A percentile compares a stretch with the other conserved stretches of the same genome.
phyloP scores from a whole-genome alignment of 2,113 vertebrate genomes.

The Cariama cristata region DNA sequence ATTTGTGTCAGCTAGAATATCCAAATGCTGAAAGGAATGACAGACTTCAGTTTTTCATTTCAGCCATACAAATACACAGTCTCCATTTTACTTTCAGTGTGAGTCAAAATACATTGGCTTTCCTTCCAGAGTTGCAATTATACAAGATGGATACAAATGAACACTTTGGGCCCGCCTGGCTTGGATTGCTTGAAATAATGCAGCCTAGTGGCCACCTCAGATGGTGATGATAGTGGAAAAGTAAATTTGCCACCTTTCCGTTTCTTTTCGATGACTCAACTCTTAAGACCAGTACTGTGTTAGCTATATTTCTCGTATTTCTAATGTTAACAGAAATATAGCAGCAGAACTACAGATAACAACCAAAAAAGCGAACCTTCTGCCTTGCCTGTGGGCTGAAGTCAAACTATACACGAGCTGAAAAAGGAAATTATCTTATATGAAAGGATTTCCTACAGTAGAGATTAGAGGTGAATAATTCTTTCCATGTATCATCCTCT shows the following conservation, averaged over 20 bases:
- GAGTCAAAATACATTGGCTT: not conserved
- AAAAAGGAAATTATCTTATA: not conserved
- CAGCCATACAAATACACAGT: not conserved
- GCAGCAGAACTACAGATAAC: not conserved
- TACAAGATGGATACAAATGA: not conserved
- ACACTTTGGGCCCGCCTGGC: not conserved
- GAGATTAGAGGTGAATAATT: not conserved
- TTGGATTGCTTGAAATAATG: not conserved
- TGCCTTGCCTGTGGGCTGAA: not conserved
- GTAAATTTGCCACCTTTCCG: not conserved
- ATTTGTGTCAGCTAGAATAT: slow-evolving; percentile 21
- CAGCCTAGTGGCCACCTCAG: not conserved
- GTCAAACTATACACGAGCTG: not conserved
- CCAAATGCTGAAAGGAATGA: not conserved
- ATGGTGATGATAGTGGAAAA: not conserved
- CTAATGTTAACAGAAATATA: not conserved
- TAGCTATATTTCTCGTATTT: not conserved
- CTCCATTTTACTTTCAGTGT: not conserved
- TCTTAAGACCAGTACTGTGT: not conserved
- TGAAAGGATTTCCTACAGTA: not conserved
- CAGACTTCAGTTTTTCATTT: not conserved
- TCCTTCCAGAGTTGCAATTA: not conserved
- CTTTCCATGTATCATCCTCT: not conserved
- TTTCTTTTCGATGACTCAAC: not conserved
- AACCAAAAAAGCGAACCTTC: not conserved